Evolutionary conservation across 2,113 vertebrate genomes (phyloP), one percentile per base, ranked within the genome.

Genomic region (Promerops cafer): DNA sequence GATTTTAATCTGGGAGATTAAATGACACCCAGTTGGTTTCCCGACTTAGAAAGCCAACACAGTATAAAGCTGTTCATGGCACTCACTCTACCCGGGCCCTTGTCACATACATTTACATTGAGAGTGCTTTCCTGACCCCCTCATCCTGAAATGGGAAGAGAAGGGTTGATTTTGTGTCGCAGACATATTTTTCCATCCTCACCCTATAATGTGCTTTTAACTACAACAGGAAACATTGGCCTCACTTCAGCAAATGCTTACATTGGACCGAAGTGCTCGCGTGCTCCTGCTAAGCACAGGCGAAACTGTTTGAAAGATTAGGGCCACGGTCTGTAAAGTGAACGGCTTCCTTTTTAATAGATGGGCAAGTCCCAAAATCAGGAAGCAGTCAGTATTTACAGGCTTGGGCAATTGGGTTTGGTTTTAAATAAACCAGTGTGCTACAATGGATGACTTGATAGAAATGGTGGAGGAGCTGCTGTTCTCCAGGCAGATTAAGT

Each of bases 1-100:
- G 97, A 97, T 97, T 98, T 98, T 98, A 96, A 97, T 97, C 98
- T 97, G 10, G 30, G 94, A 97, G 97, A 97, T 97, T 97, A 97
- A 97, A 96, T 96, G 96, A 97, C 96, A 95, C 96, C 97, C 96
- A 95, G 92, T 96, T 91, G 88, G 91, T 96, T 97, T 94, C 95
- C 95, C 8, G 37, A 78, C 93, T 96, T 91, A 89, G 96, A 95
- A 85, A 96, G 95, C 87, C 93, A 80, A 22, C 84, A 8, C 9
- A 8, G 28, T 44, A 9, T 57, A 68, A 96, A 96, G 91, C 93
- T 82, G 83, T 64, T 94, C 40, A 2, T 59, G 84, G 95, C 87
- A 30, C 79, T 93, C 47, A 2, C 86, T 94, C 84, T 74, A 10
- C 16, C 18, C 19, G 10, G 35, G 72, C 82, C 57, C 61, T 74